A percentile compares a stretch with the other conserved stretches of the same genome.
These are phyloP conservation scores for Fulmarus glacialis DNA, from an alignment of 2,113 vertebrate species.

Conservation along the genomic window DNA sequence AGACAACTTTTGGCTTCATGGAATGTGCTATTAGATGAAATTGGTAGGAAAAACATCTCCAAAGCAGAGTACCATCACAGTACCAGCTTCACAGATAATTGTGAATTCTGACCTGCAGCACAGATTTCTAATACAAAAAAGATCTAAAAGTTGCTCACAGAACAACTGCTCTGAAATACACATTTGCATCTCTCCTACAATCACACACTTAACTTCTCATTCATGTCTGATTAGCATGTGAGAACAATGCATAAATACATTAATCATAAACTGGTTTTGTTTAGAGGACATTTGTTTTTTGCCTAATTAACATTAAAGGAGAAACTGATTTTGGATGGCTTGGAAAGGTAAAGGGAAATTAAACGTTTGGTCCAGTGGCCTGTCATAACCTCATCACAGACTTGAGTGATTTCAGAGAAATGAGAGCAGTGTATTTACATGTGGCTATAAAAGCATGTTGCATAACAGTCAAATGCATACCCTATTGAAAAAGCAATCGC, in stretches of 20 bases:
- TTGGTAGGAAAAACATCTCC: not conserved
- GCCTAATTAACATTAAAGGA: not conserved
- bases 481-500: rapidly evolving
- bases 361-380: rapidly evolving
- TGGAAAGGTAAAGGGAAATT: not conserved
- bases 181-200: not conserved
- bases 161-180: not conserved
- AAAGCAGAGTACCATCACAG: not conserved
- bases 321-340: not conserved
- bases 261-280: not conserved
- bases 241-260: rapidly evolving
- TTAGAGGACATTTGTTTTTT: not conserved
- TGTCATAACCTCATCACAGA: not conserved
- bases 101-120: not conserved
- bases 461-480: rapidly evolving
- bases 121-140: not conserved
- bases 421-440: rapidly evolving
- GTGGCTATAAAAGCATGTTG: rapidly evolving
- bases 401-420: not conserved
- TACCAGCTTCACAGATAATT: not conserved
- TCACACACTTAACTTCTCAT: not conserved
- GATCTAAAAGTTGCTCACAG: not conserved
- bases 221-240: not conserved
- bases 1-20: not conserved
- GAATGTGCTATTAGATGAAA: not conserved